Evolutionary conservation across 2,888 invertebrate genomes (phyloP).

Genomic region (Synergus gifuensis): DNA sequence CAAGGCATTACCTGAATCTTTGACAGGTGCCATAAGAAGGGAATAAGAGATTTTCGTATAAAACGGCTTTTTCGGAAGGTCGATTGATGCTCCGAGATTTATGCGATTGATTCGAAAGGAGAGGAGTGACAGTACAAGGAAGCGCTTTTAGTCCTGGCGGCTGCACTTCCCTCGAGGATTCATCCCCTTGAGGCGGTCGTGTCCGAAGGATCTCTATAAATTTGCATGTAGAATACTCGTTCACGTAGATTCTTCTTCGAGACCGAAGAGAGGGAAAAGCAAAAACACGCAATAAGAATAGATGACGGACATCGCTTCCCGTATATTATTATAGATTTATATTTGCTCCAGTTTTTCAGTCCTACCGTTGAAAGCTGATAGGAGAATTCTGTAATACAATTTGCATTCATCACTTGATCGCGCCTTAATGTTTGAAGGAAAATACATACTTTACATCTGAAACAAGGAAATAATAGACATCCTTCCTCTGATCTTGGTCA

Average conservation of each 20-base stretch:
- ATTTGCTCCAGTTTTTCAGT: neutral
- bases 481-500: conserved; percentile 32
- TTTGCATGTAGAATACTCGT: conserved; percentile 77
- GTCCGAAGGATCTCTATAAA: conserved; percentile 78
- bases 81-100: conserved; percentile 73
- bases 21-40: conserved; percentile 45
- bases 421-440: neutral
- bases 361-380: too few relatives aligned
- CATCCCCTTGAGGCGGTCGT: conserved; percentile 65
- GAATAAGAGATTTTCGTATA: conserved; percentile 52
- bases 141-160: conserved; percentile 77
- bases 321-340: conserved; percentile 39
- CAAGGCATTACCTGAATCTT: conserved; percentile 10
- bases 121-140: conserved; percentile 78
- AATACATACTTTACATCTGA: neutral
- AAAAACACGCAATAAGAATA: conserved; percentile 43
- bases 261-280: conserved; percentile 50
- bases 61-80: conserved; percentile 54
- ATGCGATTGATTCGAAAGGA: conserved; percentile 77
- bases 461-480: neutral
- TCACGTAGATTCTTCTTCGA: conserved; percentile 55
- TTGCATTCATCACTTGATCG: neutral
- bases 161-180: conserved; percentile 72
- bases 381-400: neutral
- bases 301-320: conserved; percentile 47